phyloP scores from a whole-genome alignment of 2,888 invertebrate species.

The Pseudanteris insignis region DNA sequence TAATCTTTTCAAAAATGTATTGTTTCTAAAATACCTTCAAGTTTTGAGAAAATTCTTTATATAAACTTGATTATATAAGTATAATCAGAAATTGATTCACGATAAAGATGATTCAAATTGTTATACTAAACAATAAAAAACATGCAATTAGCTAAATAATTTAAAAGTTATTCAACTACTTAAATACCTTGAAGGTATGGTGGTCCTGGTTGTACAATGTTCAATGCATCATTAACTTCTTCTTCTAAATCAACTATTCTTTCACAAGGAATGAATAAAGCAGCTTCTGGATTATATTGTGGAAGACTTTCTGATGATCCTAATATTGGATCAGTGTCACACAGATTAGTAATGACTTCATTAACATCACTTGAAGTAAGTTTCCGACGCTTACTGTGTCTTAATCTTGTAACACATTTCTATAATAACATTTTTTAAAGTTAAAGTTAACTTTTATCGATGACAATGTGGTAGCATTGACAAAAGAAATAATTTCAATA shows the following conservation, averaged over 20 bases:
- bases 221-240: conserved; percentile 55
- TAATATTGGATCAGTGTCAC: conserved; percentile 61
- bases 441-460: too few relatives aligned
- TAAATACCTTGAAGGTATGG: conserved; percentile 61
- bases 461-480: too few relatives aligned
- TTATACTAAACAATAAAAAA: too few relatives aligned
- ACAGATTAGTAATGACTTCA: conserved; percentile 61
- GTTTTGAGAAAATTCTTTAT: too few relatives aligned
- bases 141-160: not conserved
- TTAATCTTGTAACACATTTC: conserved; percentile 64
- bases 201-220: conserved; percentile 55
- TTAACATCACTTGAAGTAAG: conserved; percentile 61
- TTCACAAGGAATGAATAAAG: conserved; percentile 61
- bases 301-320: conserved; percentile 59
- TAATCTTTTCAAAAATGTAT: too few relatives aligned
- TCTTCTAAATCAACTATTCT: conserved; percentile 55
- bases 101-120: too few relatives aligned
- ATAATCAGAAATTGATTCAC: too few relatives aligned
- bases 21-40: too few relatives aligned
- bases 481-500: too few relatives aligned
- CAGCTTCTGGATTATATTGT: conserved; percentile 60
- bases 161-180: too few relatives aligned
- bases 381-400: conserved; percentile 60
- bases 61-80: too few relatives aligned
- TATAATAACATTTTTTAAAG: conserved; percentile 33